A percentile compares a stretch with the other conserved stretches of the same genome.
Evolutionary conservation across 2,113 vertebrate species (phyloP).

Genomic region (Onychostruthus taczanowskii): DNA sequence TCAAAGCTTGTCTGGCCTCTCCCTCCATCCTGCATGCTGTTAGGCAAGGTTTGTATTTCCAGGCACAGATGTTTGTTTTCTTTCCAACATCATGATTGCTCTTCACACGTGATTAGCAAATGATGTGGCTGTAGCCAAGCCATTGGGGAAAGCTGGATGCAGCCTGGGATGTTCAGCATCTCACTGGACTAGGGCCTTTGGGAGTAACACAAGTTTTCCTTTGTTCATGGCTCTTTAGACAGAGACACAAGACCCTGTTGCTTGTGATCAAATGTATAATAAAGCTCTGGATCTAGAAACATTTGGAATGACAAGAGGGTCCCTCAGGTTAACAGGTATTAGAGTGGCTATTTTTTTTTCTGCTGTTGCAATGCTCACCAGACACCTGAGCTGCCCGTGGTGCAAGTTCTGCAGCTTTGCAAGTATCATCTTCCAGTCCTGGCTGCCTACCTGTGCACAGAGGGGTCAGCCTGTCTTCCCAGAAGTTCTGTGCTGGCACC

Average conservation of each 20-base stretch:
- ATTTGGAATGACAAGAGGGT: neutral
- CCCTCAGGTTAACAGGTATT: neutral
- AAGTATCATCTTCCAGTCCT: neutral
- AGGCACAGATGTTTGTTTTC: neutral
- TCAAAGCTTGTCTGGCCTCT: neutral
- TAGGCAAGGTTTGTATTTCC: neutral
- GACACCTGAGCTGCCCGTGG: neutral
- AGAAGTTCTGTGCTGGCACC: neutral
- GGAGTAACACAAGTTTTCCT: neutral
- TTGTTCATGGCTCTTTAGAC: neutral
- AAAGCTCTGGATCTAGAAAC: neutral
- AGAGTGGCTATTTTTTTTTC: neutral
- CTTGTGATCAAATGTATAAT: neutral
- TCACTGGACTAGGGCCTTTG: too few species aligned
- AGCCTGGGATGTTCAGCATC: neutral
- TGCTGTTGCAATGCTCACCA: neutral
- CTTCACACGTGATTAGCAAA: rapidly evolving
- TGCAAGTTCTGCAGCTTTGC: neutral
- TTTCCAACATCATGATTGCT: neutral
- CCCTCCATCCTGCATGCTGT: neutral
- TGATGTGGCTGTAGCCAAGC: neutral
- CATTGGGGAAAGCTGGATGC: neutral
- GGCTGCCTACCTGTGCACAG: neutral
- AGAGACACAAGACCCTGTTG: neutral
- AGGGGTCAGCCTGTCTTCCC: neutral